Conservation (phyloP, 1,140 invertebrate species). For the Stegodyphus mimosarum region DNA sequence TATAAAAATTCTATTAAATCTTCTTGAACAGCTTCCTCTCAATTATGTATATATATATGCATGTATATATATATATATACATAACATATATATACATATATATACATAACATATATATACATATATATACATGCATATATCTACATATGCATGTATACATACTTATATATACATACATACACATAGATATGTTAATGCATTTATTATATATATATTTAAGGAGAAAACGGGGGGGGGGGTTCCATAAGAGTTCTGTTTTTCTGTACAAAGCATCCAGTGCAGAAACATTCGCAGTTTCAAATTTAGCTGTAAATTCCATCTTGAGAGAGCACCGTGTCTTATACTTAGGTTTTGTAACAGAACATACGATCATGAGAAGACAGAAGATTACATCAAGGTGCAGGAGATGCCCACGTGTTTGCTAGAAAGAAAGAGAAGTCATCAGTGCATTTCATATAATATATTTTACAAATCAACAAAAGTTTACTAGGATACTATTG, state of each 20-base stretch:
- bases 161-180: neutral
- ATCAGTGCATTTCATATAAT: neutral
- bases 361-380: slow-evolving; percentile 13
- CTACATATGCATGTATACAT: too few species aligned
- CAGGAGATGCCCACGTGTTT: slow-evolving; percentile 26
- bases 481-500: too few species aligned
- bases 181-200: neutral
- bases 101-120: too few species aligned
- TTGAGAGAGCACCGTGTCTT: slow-evolving; percentile 46
- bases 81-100: too few species aligned
- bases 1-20: slow-evolving; percentile 24
- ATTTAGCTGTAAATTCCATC: slow-evolving; percentile 15
- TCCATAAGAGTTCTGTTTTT: neutral
- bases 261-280: neutral
- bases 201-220: neutral
- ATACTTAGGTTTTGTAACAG: slow-evolving; percentile 25
- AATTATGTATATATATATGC: neutral
- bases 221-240: neutral
- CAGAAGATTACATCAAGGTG: slow-evolving; percentile 28
- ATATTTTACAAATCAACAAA: neutral
- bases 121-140: too few species aligned
- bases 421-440: slow-evolving; percentile 29
- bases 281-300: neutral
- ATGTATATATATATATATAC: too few species aligned
- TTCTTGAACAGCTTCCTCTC: slow-evolving; percentile 1